phyloP scores from a whole-genome alignment of 2,888 invertebrate genomes.

The Nipponacmea schrenckii region DNA sequence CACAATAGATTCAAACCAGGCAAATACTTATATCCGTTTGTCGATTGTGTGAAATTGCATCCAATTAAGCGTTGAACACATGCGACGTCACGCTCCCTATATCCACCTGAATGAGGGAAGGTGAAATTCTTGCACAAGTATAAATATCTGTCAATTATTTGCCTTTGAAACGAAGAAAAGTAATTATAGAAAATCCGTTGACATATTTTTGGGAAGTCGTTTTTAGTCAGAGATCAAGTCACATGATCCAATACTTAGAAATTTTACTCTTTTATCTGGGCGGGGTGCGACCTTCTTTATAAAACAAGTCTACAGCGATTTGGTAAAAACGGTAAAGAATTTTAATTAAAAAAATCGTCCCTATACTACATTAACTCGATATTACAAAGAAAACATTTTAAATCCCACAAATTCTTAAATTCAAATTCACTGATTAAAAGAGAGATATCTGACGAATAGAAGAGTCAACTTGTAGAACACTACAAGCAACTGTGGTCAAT shows the following conservation, averaged over 20 bases:
- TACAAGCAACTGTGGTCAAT: too few relatives aligned
- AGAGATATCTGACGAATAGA: too few relatives aligned
- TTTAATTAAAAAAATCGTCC: too few relatives aligned
- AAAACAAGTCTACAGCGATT: too few relatives aligned
- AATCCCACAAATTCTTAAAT: too few relatives aligned
- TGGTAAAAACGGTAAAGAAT: too few relatives aligned
- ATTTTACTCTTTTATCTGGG: too few relatives aligned
- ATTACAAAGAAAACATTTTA: too few relatives aligned
- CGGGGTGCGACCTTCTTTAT: too few relatives aligned
- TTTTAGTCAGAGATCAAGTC: not conserved
- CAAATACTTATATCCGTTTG: not conserved
- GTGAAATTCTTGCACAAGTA: constrained; percentile 2
- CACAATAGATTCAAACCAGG: not conserved
- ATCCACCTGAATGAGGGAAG: not conserved
- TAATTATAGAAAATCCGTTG: constrained; percentile 5
- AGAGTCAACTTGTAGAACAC: too few relatives aligned
- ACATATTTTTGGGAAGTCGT: not conserved
- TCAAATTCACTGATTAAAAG: too few relatives aligned
- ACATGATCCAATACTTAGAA: not conserved
- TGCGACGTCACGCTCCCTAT: not conserved
- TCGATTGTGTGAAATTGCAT: not conserved
- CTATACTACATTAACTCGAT: too few relatives aligned
- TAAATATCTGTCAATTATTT: not conserved
- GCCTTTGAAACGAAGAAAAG: constrained; percentile 3
- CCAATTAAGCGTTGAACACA: not conserved